These are phyloP conservation scores for Megaceryle alcyon DNA, from an alignment of 2,797 vertebrate species.

Conservation along the genomic window DNA sequence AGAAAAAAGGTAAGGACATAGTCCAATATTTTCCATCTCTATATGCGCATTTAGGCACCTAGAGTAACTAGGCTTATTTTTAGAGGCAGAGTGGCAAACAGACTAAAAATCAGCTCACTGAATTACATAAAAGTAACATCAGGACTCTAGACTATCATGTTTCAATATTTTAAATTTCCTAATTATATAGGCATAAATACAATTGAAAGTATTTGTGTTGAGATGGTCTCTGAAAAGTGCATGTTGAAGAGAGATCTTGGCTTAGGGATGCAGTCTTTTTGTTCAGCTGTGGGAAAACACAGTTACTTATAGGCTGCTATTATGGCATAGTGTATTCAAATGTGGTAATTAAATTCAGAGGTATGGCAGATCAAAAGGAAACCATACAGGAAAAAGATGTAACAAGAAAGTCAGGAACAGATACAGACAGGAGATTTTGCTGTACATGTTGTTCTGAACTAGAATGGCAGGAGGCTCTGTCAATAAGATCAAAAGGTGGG, in stretches of 20 bases:
- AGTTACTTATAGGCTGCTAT: not conserved
- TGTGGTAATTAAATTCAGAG: conserved; percentile 43
- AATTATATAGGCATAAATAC: not conserved
- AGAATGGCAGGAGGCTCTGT: conserved; percentile 26
- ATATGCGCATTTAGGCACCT: not conserved
- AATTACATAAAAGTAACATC: not conserved
- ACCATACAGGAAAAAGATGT: not conserved
- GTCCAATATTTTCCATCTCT: not conserved
- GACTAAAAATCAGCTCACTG: not conserved
- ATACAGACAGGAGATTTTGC: conserved; percentile 16
- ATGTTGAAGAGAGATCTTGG: not conserved
- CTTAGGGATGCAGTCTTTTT: not conserved
- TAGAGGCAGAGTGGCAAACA: not conserved
- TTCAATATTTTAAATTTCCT: not conserved
- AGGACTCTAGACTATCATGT: not conserved
- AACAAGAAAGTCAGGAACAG: conserved; percentile 29
- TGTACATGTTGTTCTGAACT: conserved; percentile 38
- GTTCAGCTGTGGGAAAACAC: not conserved
- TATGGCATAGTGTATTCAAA: conserved; percentile 9
- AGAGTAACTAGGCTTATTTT: not conserved
- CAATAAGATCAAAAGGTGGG: conserved; percentile 41
- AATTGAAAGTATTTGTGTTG: not conserved
- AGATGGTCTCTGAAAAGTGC: not conserved
- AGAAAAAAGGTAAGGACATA: not conserved
- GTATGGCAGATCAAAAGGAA: conserved; percentile 58